These are phyloP conservation scores for Drosophila nigrodunni DNA, from an alignment of 1,140 invertebrate species.

Conservation along the genomic window DNA sequence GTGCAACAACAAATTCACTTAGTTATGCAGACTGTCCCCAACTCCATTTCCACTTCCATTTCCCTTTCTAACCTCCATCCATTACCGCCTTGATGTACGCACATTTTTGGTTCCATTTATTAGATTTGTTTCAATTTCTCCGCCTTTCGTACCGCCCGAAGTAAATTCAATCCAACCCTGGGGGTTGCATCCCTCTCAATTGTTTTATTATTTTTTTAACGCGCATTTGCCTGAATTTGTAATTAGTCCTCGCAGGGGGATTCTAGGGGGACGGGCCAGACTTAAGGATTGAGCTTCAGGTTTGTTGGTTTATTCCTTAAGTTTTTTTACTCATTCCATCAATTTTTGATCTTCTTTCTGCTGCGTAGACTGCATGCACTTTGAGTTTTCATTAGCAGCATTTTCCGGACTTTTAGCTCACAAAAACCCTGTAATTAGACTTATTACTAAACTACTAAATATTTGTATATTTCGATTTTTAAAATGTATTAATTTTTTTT, in stretches of 20 bases:
- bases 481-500: too few species aligned
- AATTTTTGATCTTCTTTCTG: background rate
- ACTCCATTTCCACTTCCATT: slow-evolving; percentile 10
- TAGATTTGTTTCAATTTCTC: slow-evolving; percentile 78
- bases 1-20: slow-evolving; percentile 73
- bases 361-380: slow-evolving; percentile 9
- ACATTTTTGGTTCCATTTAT: slow-evolving; percentile 84
- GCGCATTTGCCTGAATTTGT: slow-evolving; percentile 65
- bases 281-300: slow-evolving; percentile 29
- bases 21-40: slow-evolving; percentile 51
- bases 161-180: slow-evolving; percentile 23
- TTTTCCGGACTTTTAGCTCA: background rate
- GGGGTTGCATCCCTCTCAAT: slow-evolving; percentile 29
- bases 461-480: too few species aligned
- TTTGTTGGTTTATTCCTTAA: slow-evolving; percentile 30
- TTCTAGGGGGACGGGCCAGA: background rate
- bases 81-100: slow-evolving; percentile 67
- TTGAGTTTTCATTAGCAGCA: background rate
- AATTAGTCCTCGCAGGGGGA: slow-evolving; percentile 60
- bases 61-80: slow-evolving; percentile 2
- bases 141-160: slow-evolving; percentile 9
- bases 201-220: slow-evolving; percentile 62
- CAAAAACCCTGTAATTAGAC: too few species aligned
- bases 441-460: too few species aligned
- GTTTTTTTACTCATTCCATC: background rate